Base-by-base conservation (phyloP, 2,888 invertebrate genomes). In the Tenthredo mesomela region DNA sequence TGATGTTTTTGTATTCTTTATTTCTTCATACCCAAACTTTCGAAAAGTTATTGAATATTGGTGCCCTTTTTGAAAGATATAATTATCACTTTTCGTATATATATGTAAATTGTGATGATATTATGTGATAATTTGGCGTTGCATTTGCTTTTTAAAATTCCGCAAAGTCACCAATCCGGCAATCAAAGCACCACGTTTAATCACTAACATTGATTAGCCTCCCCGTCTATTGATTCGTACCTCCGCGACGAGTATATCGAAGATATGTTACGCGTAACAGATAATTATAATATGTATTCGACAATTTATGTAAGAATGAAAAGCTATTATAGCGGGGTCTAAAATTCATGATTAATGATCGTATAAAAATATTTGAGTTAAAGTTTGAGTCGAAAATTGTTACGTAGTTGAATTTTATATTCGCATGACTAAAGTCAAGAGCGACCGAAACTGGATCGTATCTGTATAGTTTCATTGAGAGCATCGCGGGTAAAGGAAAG, bases 131-230 rank as follows among this genome's bases (percentile, higher is more conserved):
- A 47, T 73, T 7, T 73, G 43, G 18, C 21, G 37, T n/a, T 18
- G 7, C 6, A 54, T n/a, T 29, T 54, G 18, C 18, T 18, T 67
- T 33, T 18, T 33, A 15, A 18, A 21, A 43, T 73, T 43, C 43
- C 43, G 12, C n/a, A 18, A n/a, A 25, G 40, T 43, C 9, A 73
- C 21, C 21, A 43, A 73, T 61, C 40, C 43, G 18, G 58, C 15
- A 40, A 58, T 80, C 40, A 61, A 21, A 58, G 21, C 54, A n/a
- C 1, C 54, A 61, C n/a, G n/a, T 61, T 80, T 80, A 37, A 80
- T 80, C 80, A 61, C 61, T 58, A 40, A 58, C 37, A 58, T 80
- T 58, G 50, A 58, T 80, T 80, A 58, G 75, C 25, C 15, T 50
- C 33, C 18, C 43, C 7, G 25, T 77, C 29, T 77, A 77, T 77